These are phyloP conservation scores for Conus betulinus DNA, from an alignment of 1,140 invertebrate species.

Conservation along the genomic window DNA sequence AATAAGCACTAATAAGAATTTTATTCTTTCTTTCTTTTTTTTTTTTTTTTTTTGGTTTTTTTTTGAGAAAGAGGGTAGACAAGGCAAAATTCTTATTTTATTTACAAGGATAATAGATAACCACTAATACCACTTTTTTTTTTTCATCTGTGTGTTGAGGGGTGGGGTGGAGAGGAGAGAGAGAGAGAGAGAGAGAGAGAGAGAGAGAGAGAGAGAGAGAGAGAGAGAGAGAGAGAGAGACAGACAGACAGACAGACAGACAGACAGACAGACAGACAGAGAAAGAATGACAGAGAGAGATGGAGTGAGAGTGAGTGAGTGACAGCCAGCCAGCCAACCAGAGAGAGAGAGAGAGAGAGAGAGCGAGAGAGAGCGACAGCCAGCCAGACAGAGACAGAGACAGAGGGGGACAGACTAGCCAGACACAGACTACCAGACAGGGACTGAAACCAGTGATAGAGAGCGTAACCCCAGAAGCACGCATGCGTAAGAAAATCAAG, in stretches of 20 bases:
- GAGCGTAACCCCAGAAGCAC: no score
- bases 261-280: not conserved
- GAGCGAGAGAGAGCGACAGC: not conserved
- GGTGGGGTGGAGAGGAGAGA: not conserved
- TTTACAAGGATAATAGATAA: no score
- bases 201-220: constrained; percentile 17
- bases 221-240: constrained; percentile 6
- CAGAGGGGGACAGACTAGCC: not conserved
- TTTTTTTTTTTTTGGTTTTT: no score
- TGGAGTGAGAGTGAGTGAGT: not conserved
- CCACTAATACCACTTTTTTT: no score
- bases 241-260: not conserved
- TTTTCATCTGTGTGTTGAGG: not conserved
- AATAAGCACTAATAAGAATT: no score
- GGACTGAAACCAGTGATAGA: no score
- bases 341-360: not conserved
- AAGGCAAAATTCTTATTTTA: no score
- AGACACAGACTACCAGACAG: no score
- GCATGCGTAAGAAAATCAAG: not conserved
- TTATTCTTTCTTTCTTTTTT: no score
- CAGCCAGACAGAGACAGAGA: not conserved
- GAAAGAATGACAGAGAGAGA: not conserved
- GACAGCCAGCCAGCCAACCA: not conserved
- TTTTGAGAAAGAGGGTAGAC: no score
- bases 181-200: constrained; percentile 8